Conservation (phyloP, 2,797 vertebrate genomes). For the Siniperca obscura region DNA sequence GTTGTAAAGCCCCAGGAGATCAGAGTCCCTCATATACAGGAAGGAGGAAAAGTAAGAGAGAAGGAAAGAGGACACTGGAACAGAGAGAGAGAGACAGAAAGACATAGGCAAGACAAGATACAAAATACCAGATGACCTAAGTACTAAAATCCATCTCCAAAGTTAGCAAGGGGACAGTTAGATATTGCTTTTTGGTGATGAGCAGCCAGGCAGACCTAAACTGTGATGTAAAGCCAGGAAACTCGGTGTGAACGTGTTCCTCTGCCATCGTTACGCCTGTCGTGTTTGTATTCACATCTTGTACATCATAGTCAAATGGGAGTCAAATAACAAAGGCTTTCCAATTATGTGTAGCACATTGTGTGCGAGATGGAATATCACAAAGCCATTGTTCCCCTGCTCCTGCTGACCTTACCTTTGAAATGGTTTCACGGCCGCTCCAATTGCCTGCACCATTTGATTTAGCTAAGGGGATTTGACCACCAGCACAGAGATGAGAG, state of each 20-base stretch:
- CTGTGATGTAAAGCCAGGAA: slow-evolving; percentile 79
- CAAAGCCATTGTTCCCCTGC: slow-evolving; percentile 82
- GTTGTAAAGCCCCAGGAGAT: slow-evolving; percentile 58
- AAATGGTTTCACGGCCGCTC: slow-evolving; percentile 81
- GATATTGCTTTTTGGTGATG: slow-evolving; percentile 67
- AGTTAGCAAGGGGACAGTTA: slow-evolving; percentile 60
- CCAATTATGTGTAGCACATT: slow-evolving; percentile 84
- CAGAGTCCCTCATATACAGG: slow-evolving; percentile 36
- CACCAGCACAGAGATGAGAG: slow-evolving; percentile 79
- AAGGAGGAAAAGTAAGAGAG: slow-evolving; percentile 19
- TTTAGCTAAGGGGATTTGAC: slow-evolving; percentile 85
- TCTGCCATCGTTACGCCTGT: slow-evolving; percentile 73
- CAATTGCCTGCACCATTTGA: slow-evolving; percentile 84
- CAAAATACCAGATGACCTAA: slow-evolving; percentile 14
- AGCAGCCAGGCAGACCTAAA: slow-evolving; percentile 62
- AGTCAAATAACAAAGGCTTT: slow-evolving; percentile 87
- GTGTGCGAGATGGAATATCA: slow-evolving; percentile 83
- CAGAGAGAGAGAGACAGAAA: slow-evolving; percentile 1
- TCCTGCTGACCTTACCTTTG: slow-evolving; percentile 83
- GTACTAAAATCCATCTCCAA: slow-evolving; percentile 52
- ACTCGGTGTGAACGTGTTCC: slow-evolving; percentile 73
- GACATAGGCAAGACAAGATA: neutral
- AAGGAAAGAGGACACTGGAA: slow-evolving; percentile 44
- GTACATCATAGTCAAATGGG: slow-evolving; percentile 86
- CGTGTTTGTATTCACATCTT: slow-evolving; percentile 84